Base-by-base conservation (phyloP, 2,888 invertebrate genomes). In the Drosophila antonietae region DNA sequence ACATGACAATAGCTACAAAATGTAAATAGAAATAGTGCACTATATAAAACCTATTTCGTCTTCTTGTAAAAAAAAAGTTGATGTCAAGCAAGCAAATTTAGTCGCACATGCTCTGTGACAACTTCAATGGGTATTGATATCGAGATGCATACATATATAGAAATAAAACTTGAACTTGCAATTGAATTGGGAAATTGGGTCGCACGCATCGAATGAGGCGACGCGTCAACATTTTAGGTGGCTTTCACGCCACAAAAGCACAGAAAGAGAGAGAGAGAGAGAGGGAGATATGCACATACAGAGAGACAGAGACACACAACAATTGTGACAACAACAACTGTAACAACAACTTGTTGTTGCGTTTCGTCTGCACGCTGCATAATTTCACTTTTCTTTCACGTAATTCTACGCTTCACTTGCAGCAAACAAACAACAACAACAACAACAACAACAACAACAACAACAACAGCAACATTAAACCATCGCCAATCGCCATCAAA, bases 381-480 rank as follows among this genome's bases (percentile, higher is more conserved):
- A 89, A 89, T 86, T 86, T 89, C 85, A 89, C 85, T 86, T 86
- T 86, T 88, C 73, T 80, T 77, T 76, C 90, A 88, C 83, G 88
- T 86, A 89, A 86, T 86, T 89, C 85, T 86, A 86, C 78, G 88
- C 83, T 88, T 86, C 86, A 88, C 86, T 88, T 89, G 84, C 86
- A 68, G 49, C 76, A 63, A 61, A 28, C 33, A n/a, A 43, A 4
- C 55, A 59, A 59, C 61, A 53, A 35, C 51, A 62, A 47, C 44
- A 63, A 56, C 66, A 57, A 61, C 44, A 63, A 56, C 66, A 57
- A 61, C 55, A 59, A 59, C 52, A 56, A 44, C 39, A 20, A 14
- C 49, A 61, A 39, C 49, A 63, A 46, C 63, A 46, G 59, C 56
- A 57, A 23, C 51, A 57, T 33, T n/a, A 15, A 33, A 53, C 14